phyloP scores from a whole-genome alignment of 2,113 vertebrate species.

The Piaya cayana region DNA sequence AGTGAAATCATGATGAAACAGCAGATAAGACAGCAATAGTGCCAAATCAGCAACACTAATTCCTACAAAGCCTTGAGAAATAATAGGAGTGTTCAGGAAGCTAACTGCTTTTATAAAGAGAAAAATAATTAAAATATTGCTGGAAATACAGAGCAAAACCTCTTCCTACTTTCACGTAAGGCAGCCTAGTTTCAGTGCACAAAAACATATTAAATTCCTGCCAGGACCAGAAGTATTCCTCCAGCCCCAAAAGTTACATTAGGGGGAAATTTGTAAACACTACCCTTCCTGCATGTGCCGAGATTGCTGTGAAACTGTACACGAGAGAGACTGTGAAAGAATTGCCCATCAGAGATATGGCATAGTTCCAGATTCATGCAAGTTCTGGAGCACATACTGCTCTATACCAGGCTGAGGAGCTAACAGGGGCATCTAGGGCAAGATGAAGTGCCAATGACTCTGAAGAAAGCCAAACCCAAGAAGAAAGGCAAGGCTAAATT shows the following conservation, averaged over 20 bases:
- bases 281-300: not conserved
- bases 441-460: not conserved
- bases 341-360: not conserved
- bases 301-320: not conserved
- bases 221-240: not conserved
- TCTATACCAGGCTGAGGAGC: not conserved
- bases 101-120: not conserved
- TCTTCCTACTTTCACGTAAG: not conserved
- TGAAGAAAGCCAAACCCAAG: not conserved
- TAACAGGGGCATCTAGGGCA: not conserved
- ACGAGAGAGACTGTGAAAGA: not conserved
- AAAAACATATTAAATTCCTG: not conserved
- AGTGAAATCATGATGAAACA: slow-evolving; percentile 52
- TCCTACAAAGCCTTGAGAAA: not conserved
- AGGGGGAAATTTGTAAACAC: not conserved
- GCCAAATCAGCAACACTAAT: not conserved
- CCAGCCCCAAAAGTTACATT: not conserved
- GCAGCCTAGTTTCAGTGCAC: not conserved
- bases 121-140: not conserved
- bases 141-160: not conserved
- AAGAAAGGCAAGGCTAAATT: not conserved
- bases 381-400: not conserved
- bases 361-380: not conserved
- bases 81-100: not conserved
- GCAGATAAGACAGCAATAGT: slow-evolving; percentile 20